Conservation (phyloP, 2,797 vertebrate genomes). For the Phataginus tetradactyla region DNA sequence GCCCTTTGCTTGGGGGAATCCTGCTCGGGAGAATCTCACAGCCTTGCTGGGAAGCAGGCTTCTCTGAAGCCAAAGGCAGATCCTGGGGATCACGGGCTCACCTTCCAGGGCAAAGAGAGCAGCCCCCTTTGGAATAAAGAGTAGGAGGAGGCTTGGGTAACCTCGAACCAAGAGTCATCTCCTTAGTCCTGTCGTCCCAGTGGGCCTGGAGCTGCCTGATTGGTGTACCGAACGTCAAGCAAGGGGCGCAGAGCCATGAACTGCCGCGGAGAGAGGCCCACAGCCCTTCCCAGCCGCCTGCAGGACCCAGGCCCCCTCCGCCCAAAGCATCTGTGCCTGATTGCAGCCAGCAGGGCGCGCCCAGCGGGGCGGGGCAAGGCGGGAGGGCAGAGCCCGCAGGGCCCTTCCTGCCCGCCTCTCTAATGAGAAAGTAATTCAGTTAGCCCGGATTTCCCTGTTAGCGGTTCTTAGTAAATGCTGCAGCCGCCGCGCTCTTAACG, state of each 20-base stretch:
- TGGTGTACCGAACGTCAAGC: background rate
- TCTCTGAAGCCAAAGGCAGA: background rate
- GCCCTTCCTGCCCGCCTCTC: background rate
- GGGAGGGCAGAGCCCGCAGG: background rate
- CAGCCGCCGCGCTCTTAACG: background rate
- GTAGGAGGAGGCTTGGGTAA: background rate
- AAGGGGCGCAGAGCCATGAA: background rate
- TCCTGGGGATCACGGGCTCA: background rate
- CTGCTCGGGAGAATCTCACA: background rate
- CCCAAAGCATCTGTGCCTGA: background rate
- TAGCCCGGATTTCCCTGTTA: background rate
- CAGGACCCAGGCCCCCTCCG: background rate
- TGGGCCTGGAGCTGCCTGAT: background rate
- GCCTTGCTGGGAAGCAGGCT: background rate
- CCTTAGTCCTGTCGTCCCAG: background rate
- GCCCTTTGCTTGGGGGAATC: background rate
- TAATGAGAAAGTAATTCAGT: conserved; percentile 57
- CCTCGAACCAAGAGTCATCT: background rate
- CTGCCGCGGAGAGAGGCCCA: background rate
- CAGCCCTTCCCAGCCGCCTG: background rate
- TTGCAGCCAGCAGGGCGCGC: rapidly evolving
- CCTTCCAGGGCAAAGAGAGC: background rate
- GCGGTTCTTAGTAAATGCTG: conserved; percentile 56
- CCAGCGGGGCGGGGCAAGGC: background rate
- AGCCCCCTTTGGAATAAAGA: too few relatives aligned